Evolutionary conservation across 2,113 vertebrate species (phyloP).

Genomic region (Myanophis thanlyinensis): DNA sequence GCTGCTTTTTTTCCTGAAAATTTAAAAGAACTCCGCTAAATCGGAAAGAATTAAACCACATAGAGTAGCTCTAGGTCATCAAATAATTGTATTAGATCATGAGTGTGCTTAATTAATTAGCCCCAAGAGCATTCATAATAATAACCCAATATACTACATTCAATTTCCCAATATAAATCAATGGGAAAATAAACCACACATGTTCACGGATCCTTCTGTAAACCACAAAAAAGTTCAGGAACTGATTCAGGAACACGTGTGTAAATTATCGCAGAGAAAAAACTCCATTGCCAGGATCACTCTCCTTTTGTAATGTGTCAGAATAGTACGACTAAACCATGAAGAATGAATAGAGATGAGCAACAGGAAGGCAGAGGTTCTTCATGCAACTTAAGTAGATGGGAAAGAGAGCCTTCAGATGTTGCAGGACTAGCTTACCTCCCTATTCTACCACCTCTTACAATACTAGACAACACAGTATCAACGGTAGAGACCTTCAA

Average conservation of each 20-base stretch:
- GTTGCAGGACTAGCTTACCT: background rate
- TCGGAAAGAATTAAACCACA: background rate
- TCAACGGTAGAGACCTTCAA: too few species aligned
- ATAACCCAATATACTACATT: background rate
- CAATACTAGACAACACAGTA: too few species aligned
- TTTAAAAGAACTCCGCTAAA: background rate
- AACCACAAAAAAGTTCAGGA: background rate
- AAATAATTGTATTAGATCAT: background rate
- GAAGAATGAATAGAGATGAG: background rate
- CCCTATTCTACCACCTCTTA: too few species aligned
- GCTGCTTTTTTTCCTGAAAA: background rate
- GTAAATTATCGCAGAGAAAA: background rate
- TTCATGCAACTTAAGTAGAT: background rate
- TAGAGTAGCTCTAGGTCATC: background rate
- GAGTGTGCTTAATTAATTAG: background rate
- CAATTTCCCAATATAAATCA: background rate
- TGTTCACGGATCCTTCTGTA: background rate
- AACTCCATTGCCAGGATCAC: background rate
- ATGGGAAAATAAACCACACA: background rate
- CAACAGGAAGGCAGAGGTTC: background rate
- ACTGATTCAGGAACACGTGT: background rate
- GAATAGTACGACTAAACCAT: background rate
- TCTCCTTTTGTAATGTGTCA: background rate
- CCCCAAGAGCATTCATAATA: background rate
- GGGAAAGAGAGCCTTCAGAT: background rate